Evolutionary conservation across 2,797 vertebrate species (phyloP).

Genomic region (Euphonia xanthogaster): DNA sequence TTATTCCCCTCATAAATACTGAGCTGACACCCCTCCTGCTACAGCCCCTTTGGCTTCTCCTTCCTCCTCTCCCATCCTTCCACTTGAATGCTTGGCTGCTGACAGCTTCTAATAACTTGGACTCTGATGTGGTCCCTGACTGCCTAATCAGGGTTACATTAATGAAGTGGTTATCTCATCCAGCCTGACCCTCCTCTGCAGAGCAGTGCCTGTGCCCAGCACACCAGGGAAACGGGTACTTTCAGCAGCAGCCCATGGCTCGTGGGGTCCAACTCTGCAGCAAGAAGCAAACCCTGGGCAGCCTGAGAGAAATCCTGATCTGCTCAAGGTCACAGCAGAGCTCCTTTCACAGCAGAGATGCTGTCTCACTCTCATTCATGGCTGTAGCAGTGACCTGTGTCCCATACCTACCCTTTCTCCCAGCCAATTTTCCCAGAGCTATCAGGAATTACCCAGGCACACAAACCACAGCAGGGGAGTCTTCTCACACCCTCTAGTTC

Average conservation of each 20-base stretch:
- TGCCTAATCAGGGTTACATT: conserved; percentile 48
- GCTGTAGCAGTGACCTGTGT: background rate
- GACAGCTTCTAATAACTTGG: conserved; percentile 63
- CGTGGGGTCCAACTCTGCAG: background rate
- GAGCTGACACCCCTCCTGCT: conserved; percentile 37
- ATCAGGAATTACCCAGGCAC: background rate
- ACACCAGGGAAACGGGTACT: background rate
- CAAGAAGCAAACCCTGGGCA: rapidly evolving
- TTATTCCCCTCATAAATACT: conserved; percentile 51
- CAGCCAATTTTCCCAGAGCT: background rate
- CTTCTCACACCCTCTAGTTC: background rate
- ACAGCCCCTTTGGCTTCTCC: conserved; percentile 46
- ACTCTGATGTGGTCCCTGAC: background rate
- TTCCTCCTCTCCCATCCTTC: conserved; percentile 50
- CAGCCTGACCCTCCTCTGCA: conserved; percentile 24
- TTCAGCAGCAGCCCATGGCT: background rate
- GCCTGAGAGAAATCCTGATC: background rate
- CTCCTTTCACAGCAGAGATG: background rate
- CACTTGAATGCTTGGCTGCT: conserved; percentile 45
- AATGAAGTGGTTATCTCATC: conserved; percentile 30
- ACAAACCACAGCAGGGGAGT: background rate
- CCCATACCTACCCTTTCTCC: background rate
- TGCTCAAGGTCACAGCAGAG: background rate
- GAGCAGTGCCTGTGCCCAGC: background rate
- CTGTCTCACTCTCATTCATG: background rate